Conservation (phyloP, 2,113 vertebrate species). For the Panurus biarmicus region DNA sequence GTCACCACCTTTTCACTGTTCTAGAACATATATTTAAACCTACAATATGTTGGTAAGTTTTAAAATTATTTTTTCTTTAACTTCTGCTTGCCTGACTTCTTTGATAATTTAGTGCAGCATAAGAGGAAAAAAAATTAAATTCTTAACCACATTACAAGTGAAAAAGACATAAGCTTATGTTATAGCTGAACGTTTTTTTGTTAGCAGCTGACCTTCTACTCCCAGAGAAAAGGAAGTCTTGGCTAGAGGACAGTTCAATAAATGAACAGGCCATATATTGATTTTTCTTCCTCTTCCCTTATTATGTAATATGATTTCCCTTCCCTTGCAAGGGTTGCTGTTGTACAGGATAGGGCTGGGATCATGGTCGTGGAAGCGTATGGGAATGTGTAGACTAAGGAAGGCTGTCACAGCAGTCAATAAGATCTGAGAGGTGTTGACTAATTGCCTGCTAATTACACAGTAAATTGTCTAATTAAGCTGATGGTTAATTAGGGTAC, state of each 20-base stretch:
- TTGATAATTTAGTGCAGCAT: not conserved
- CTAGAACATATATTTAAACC: not conserved
- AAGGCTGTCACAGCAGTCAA: conserved; percentile 90
- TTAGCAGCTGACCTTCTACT: conserved; percentile 20
- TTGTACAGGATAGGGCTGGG: conserved; percentile 36
- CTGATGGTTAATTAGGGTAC: conserved; percentile 91
- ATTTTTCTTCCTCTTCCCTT: conserved; percentile 47
- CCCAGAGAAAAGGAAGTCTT: not conserved
- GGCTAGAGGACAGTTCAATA: conserved; percentile 60
- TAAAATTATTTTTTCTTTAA: not conserved
- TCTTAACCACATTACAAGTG: not conserved
- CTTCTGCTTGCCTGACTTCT: not conserved
- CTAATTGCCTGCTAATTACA: conserved; percentile 98
- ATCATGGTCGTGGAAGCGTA: conserved; percentile 70
- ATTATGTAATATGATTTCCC: conserved; percentile 62
- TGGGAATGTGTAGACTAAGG: conserved; percentile 78
- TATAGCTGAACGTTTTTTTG: not conserved
- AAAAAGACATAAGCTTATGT: not conserved
- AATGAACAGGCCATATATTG: conserved; percentile 65
- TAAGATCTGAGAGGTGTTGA: conserved; percentile 89
- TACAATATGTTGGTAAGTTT: not conserved
- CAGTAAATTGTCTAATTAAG: conserved; percentile 98
- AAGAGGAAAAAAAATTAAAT: not conserved
- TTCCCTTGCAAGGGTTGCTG: conserved; percentile 32
- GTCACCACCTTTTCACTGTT: not conserved